Evolutionary conservation across 2,797 vertebrate species (phyloP), one percentile per base, ranked within the genome.

Genomic region (Sciurus vulgaris): DNA sequence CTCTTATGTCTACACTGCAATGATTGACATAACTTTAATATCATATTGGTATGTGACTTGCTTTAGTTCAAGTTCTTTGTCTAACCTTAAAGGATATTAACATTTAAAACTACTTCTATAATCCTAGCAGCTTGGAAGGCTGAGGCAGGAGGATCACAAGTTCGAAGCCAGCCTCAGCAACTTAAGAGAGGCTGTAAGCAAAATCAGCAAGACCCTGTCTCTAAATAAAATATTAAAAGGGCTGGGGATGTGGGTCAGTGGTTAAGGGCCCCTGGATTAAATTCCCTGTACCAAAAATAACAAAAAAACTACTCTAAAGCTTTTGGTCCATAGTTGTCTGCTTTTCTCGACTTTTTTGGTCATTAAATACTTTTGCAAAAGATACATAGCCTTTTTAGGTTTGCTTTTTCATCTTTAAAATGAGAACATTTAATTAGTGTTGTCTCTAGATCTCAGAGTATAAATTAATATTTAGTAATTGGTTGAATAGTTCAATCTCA

Each of bases 371-470:
- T 76, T 87, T 73, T 78, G 49, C 22, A 86, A 59, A 61, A 72
- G 11, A 54, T 67, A 30, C 59, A 56, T 84, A 69, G 15, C 44
- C 26, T 84, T 28, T 91, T 82, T 35, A 89, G 67, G n/a, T 94
- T 65, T 97, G 14, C 49, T n/a, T 49, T 94, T 88, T 96, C 56
- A 92, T 86, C 35, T 92, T 54, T 81, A 91, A 95, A 86, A 61
- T 79, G 28, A 94, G 54, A 91, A 94, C 86, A 77, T 47, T 94
- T 51, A 56, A 87, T 85, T 85, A 61, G 35, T 87, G 10, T n/a
- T 78, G 41, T 84, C 65, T 89, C 77, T 7, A 77, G 41, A 18
- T 69, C 28, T 73, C 26, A 59, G 65, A 89, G 33, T 86, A 11
- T 56, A 79, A 70, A 54, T 84, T 89, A 51, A 49, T 73, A 26